A percentile compares a stretch with the other conserved stretches of the same genome.
These are phyloP conservation scores for Pholis gunnellus DNA, from an alignment of 2,113 vertebrate genomes.

Conservation along the genomic window DNA sequence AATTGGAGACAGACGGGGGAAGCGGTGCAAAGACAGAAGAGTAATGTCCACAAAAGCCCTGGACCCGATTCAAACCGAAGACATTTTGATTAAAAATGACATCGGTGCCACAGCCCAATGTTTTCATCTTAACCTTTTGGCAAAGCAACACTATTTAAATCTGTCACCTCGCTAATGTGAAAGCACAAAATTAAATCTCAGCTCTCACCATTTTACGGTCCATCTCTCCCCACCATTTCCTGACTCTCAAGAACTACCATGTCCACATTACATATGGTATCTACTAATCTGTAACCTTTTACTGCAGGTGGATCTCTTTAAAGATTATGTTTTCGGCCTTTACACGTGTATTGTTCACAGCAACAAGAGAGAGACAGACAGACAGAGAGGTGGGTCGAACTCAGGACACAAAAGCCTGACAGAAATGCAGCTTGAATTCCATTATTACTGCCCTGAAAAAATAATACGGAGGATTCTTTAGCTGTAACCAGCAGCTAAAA, in stretches of 20 bases:
- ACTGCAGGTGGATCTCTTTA: conserved; percentile 2
- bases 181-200: conserved; percentile 27
- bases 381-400: background rate
- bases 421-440: background rate
- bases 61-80: conserved; percentile 20
- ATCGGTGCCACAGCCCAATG: background rate
- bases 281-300: conserved; percentile 36
- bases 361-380: background rate
- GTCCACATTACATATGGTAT: conserved; percentile 6
- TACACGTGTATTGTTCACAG: conserved; percentile 11
- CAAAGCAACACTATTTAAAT: conserved; percentile 2
- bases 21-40: too few species aligned
- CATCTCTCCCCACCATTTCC: conserved; percentile 8
- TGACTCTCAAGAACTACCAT: conserved; percentile 1
- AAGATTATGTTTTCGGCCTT: conserved; percentile 5
- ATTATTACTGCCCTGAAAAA: background rate
- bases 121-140: conserved; percentile 21
- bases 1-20: background rate
- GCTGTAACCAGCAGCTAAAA: background rate
- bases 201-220: background rate
- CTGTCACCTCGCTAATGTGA: conserved; percentile 17
- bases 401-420: background rate
- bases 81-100: conserved; percentile 7
- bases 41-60: conserved; percentile 16
- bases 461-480: background rate